Evolutionary conservation across 2,888 invertebrate genomes (phyloP).

Genomic region (Pristionchus arcanus): DNA sequence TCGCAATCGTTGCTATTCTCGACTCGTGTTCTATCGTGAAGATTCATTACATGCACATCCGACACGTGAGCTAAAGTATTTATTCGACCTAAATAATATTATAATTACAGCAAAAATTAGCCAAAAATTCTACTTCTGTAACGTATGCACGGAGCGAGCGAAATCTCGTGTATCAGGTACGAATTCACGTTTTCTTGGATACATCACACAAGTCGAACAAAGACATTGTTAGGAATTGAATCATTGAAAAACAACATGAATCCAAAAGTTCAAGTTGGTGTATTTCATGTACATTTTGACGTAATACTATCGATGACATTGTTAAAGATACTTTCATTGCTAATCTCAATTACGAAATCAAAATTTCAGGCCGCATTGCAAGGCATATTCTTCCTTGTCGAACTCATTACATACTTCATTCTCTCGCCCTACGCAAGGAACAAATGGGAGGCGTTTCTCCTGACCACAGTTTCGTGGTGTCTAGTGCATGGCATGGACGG

Average conservation of each 20-base stretch:
- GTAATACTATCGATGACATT: too few species aligned
- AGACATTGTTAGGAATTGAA: background rate
- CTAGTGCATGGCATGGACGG: conserved; percentile 60
- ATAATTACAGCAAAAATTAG: background rate
- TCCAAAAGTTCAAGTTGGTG: background rate
- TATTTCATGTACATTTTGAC: too few species aligned
- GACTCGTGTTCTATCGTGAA: background rate
- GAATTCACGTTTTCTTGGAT: background rate
- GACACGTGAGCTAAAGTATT: background rate
- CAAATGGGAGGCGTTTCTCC: conserved; percentile 57
- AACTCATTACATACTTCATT: conserved; percentile 63
- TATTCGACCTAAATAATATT: background rate
- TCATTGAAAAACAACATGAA: background rate
- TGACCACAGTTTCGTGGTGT: conserved; percentile 60
- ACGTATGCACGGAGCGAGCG: background rate
- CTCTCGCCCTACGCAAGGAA: conserved; percentile 54
- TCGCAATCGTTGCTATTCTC: conserved; percentile 17
- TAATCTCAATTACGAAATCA: background rate
- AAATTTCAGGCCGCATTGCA: conserved; percentile 56
- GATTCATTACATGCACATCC: background rate
- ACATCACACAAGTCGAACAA: background rate
- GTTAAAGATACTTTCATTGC: too few species aligned
- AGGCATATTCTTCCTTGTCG: conserved; percentile 60
- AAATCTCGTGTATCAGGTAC: conserved; percentile 28
- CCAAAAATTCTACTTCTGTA: background rate